Percentiles rank a stretch among this genome's conserved stretches.
Conservation (phyloP, 2,888 invertebrate genomes). For the Ochlodes sylvanus region DNA sequence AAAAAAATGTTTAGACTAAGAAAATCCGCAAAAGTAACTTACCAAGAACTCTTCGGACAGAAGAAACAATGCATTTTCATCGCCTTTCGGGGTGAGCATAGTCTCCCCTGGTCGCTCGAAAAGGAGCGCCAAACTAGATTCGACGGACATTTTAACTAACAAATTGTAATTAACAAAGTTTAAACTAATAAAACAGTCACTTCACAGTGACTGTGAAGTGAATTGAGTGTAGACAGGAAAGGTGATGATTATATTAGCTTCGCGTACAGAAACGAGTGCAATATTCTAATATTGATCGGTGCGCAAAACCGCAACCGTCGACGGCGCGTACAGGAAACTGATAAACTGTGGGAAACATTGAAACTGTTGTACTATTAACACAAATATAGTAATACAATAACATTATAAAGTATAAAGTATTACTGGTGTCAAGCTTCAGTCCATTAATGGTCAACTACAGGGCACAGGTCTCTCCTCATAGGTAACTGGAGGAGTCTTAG, state of each 20-base stretch:
- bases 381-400: no score
- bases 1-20: no score
- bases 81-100: constrained; percentile 86
- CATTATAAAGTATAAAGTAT: no score
- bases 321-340: neutral
- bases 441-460: no score
- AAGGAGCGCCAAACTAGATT: constrained; percentile 66
- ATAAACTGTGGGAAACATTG: constrained; percentile 2
- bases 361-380: no score
- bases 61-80: constrained; percentile 84
- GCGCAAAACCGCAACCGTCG: constrained; percentile 2
- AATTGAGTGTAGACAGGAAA: constrained; percentile 40
- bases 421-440: no score
- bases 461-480: no score
- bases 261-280: neutral
- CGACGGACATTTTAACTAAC: constrained; percentile 57
- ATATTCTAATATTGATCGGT: neutral
- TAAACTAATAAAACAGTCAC: constrained; percentile 50
- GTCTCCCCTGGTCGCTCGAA: constrained; percentile 87
- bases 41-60: constrained; percentile 87
- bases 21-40: constrained; percentile 53
- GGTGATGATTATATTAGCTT: neutral
- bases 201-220: constrained; percentile 76
- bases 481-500: no score
- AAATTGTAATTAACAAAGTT: constrained; percentile 38